Base-by-base conservation (phyloP, 2,113 vertebrate species). In the Oncorhynchus masou region DNA sequence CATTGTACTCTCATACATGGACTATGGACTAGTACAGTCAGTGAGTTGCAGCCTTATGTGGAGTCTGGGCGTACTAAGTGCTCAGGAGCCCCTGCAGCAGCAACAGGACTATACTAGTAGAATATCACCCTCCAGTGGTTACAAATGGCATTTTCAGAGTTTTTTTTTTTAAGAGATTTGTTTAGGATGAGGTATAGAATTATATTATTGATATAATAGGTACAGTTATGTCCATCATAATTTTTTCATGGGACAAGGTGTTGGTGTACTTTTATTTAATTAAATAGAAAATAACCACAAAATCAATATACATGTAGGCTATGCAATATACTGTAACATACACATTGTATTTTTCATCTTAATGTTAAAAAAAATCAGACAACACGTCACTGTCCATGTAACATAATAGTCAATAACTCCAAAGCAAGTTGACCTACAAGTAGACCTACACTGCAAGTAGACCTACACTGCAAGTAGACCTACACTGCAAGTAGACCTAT, bases 81-180 rank as follows among this genome's bases (percentile, higher is more conserved):
- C n/a, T n/a, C 57, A 60, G 57, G 20, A 60, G n/a, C 1, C 39
- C 9, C 39, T 12, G 7, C 57, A n/a, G 7, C 57, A 60, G 57
- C 57, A n/a, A 22, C 20, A 24, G 34, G 22, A 3, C 57, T 70
- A 80, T 49, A 70, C 64, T 71, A 79, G 83, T 84, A 77, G 83
- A 87, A 90, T 87, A 83, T 85, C 86, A 83, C 87, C 90, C 83
- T 89, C 89, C 87, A 84, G 87, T 87, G 90, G 86, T 87, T 27
- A 71, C 19, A 11, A 84, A 73, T 27, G 65, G 71, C 19, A 34
- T 22, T 76, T 68, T 68, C 51, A 75, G 24, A 70, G 22, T 71
- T 73, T 72, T 39, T 27, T 39, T 24, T 65, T 29, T n/a, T n/a
- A 45, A 11, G 15, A 65, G 57, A 66, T 68, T 71, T 69, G 67